Evolutionary conservation across 2,888 invertebrate species (phyloP).

Genomic region (Hypsopygia costalis): DNA sequence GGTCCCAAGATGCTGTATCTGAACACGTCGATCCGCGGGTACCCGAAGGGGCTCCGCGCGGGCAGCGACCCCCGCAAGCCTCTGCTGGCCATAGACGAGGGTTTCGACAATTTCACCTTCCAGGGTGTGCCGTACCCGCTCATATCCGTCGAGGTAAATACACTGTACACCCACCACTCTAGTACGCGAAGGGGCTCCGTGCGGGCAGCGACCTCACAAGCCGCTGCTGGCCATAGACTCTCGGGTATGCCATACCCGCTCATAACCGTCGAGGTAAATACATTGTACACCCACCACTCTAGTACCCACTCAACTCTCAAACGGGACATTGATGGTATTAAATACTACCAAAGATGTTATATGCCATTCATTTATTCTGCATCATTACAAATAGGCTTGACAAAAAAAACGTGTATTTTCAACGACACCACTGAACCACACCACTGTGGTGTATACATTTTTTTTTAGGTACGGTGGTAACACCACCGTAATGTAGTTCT

Average conservation of each 20-base stretch:
- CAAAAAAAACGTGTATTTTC: no score
- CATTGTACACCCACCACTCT: no score
- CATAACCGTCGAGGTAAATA: slow-evolving; percentile 83
- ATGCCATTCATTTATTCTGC: no score
- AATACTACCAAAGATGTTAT: no score
- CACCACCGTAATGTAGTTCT: no score
- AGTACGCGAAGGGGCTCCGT: slow-evolving; percentile 90
- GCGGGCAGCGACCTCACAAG: slow-evolving; percentile 89
- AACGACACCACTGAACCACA: no score
- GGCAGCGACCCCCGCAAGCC: slow-evolving; percentile 90
- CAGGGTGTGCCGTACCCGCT: slow-evolving; percentile 84
- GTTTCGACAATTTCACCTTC: slow-evolving; percentile 86
- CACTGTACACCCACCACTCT: no score
- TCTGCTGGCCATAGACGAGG: slow-evolving; percentile 85
- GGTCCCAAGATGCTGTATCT: slow-evolving; percentile 90
- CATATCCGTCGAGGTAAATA: slow-evolving; percentile 83
- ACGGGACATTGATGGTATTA: no score
- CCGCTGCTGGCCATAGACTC: slow-evolving; percentile 86
- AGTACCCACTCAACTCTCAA: no score
- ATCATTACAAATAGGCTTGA: no score
- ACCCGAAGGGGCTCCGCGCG: slow-evolving; percentile 90
- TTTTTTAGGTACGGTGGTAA: no score
- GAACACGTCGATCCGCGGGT: slow-evolving; percentile 90
- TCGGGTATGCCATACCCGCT: slow-evolving; percentile 84
- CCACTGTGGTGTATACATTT: no score